phyloP scores from a whole-genome alignment of 30 jellyfish, hydroid and myxozoan genomes.

The Aurelia coerulea region DNA sequence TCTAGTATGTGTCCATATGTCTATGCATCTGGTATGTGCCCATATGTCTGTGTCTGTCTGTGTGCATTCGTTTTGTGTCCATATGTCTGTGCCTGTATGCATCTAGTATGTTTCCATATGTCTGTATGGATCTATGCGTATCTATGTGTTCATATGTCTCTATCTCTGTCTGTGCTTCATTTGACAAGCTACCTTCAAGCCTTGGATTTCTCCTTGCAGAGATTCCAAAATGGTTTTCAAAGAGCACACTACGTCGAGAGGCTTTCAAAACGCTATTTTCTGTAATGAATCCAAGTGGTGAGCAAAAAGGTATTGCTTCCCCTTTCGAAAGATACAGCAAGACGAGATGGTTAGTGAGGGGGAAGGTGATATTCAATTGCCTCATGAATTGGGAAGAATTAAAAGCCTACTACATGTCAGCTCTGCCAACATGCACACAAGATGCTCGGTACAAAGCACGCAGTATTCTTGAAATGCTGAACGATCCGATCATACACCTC shows the following conservation, averaged over 20 bases:
- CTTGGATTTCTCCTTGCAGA: slow-evolving; percentile 73
- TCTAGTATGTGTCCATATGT: too few species aligned
- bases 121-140: too few species aligned
- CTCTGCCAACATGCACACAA: slow-evolving; percentile 61
- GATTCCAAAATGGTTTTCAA: slow-evolving; percentile 81
- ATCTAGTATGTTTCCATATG: too few species aligned
- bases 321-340: slow-evolving; percentile 56
- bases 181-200: slow-evolving; percentile 75
- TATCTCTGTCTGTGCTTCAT: too few species aligned
- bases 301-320: slow-evolving; percentile 52
- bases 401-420: slow-evolving; percentile 66
- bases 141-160: too few species aligned
- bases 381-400: slow-evolving; percentile 80
- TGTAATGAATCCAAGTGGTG: slow-evolving; percentile 66
- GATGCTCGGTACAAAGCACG: slow-evolving; percentile 76
- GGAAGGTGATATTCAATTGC: slow-evolving; percentile 64
- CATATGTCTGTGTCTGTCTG: too few species aligned
- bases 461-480: slow-evolving; percentile 57
- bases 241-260: slow-evolving; percentile 76
- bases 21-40: too few species aligned
- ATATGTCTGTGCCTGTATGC: too few species aligned
- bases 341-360: slow-evolving; percentile 79
- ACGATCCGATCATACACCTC: slow-evolving; percentile 47
- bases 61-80: too few species aligned
- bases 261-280: slow-evolving; percentile 52